phyloP scores from a whole-genome alignment of 2,797 vertebrate genomes.

The Holocentrus rufus region DNA sequence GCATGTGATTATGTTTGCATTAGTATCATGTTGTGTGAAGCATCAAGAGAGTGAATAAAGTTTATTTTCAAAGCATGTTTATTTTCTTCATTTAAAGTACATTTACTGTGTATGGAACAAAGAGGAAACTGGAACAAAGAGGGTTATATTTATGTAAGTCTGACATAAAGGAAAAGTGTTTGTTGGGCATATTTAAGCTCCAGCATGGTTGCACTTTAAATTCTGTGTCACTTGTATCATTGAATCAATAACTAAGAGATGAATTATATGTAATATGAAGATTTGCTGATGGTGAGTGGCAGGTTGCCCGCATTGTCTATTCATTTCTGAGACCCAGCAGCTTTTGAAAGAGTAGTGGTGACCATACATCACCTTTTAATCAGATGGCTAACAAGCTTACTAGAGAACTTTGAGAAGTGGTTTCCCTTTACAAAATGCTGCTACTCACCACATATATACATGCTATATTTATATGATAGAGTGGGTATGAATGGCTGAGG shows the following conservation, averaged over 20 bases:
- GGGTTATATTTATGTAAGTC: too few species aligned
- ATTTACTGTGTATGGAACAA: background rate
- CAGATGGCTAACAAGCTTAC: conserved; percentile 46
- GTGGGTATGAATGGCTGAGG: too few species aligned
- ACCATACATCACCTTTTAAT: conserved; percentile 44
- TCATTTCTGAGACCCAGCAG: too few species aligned
- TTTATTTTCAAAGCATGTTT: conserved; percentile 57
- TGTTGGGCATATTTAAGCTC: too few species aligned
- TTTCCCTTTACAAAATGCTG: background rate
- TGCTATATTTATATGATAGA: too few species aligned
- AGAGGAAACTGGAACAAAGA: background rate
- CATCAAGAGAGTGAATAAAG: conserved; percentile 52
- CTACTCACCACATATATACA: conserved; percentile 3
- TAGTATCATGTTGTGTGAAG: conserved; percentile 39
- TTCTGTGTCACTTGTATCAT: too few species aligned
- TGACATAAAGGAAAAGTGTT: too few species aligned
- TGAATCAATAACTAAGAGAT: too few species aligned
- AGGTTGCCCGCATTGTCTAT: too few species aligned
- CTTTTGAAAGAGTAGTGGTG: conserved; percentile 16
- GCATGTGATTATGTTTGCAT: conserved; percentile 27
- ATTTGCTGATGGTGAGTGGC: background rate
- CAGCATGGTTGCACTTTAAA: too few species aligned
- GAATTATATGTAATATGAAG: too few species aligned
- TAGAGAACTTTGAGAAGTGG: background rate
- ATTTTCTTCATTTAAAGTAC: background rate